These are phyloP conservation scores for Lates calcarifer DNA, from an alignment of 2,113 vertebrate species.

Conservation along the genomic window DNA sequence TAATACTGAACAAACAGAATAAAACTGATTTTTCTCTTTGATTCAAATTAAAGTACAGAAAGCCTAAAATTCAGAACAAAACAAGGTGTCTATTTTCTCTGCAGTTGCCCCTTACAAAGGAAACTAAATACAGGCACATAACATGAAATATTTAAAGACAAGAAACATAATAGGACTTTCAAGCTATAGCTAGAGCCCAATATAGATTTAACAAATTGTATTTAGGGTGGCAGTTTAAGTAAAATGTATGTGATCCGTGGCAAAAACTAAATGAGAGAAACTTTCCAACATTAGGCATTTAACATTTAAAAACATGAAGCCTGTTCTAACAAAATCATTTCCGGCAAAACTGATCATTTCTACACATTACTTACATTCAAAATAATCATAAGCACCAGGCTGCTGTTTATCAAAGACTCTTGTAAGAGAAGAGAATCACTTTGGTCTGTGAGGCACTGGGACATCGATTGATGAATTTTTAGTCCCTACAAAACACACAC, in stretches of 20 bases:
- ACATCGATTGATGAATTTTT: background rate
- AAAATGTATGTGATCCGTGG: background rate
- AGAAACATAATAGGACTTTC: constrained; percentile 33
- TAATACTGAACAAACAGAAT: constrained; percentile 19
- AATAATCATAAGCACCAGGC: background rate
- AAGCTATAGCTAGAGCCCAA: background rate
- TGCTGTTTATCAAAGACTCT: background rate
- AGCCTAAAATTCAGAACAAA: background rate
- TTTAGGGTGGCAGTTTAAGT: background rate
- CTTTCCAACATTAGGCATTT: background rate
- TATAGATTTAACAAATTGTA: constrained; percentile 19
- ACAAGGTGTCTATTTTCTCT: constrained; percentile 4
- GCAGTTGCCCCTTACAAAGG: background rate
- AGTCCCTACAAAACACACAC: background rate
- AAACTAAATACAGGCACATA: constrained; percentile 54
- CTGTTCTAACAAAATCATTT: background rate
- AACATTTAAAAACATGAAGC: background rate
- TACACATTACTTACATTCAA: background rate
- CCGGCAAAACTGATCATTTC: background rate
- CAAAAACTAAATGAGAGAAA: background rate
- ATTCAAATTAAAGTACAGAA: background rate
- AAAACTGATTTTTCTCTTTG: constrained; percentile 3
- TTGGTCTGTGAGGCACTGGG: background rate
- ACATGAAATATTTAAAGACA: constrained; percentile 67
- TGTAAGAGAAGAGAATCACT: background rate